These are phyloP conservation scores for Eumerus sabulonum DNA, from an alignment of 2,888 invertebrate species.

Conservation along the genomic window DNA sequence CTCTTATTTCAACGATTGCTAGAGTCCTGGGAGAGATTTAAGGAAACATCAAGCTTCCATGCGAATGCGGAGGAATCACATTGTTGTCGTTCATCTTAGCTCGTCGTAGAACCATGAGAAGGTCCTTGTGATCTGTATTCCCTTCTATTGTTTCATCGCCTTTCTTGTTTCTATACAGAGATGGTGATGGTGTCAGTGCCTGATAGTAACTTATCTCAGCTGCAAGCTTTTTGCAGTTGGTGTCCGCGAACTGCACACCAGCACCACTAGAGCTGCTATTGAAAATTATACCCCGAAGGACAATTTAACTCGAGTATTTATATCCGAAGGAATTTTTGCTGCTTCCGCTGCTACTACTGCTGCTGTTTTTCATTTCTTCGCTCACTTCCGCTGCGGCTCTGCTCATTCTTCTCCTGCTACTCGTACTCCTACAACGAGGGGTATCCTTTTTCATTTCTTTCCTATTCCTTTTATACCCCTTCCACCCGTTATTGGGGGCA, in stretches of 20 bases:
- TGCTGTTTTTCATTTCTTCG: conserved; percentile 27
- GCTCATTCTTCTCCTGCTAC: conserved; percentile 20
- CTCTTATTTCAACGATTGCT: not conserved
- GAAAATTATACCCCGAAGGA: conserved; percentile 77
- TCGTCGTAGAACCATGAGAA: not conserved
- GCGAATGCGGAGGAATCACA: conserved; percentile 3
- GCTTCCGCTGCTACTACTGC: conserved; percentile 42
- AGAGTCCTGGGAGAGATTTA: conserved; percentile 47
- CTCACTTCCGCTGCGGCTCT: conserved; percentile 39
- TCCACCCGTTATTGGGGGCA: conserved; percentile 12
- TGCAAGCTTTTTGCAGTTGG: too few relatives aligned
- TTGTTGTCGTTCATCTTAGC: conserved; percentile 9
- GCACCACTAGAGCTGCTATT: too few relatives aligned
- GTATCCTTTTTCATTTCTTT: not conserved
- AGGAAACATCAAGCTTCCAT: conserved; percentile 20
- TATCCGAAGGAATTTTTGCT: conserved; percentile 64
- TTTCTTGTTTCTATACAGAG: conserved; percentile 45
- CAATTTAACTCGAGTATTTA: conserved; percentile 77
- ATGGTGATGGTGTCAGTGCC: conserved; percentile 3
- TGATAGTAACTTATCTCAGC: conserved; percentile 21
- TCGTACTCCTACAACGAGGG: not conserved
- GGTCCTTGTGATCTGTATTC: conserved; percentile 11
- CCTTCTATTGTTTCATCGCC: conserved; percentile 1
- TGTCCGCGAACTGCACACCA: conserved; percentile 11
- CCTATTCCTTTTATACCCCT: conserved; percentile 2